Evolutionary conservation across 2,797 vertebrate genomes (phyloP).

Genomic region (Mycteria americana): DNA sequence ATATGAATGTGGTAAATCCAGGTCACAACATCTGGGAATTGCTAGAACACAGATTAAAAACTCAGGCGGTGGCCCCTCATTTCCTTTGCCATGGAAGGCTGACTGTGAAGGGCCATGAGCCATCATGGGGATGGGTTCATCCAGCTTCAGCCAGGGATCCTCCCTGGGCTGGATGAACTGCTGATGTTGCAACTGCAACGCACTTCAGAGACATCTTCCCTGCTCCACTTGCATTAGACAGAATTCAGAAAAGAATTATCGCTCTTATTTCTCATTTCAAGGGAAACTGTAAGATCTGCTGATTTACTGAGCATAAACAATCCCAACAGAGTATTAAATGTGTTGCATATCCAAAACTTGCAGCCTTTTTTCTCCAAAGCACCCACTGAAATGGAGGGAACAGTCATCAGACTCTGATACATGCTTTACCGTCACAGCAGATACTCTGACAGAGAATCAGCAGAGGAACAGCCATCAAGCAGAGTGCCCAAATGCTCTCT

Average conservation of each 20-base stretch:
- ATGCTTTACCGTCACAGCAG: background rate
- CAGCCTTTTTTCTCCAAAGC: background rate
- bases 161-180: background rate
- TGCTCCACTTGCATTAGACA: background rate
- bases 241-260: background rate
- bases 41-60: background rate
- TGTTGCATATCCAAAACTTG: background rate
- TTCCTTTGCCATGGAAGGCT: background rate
- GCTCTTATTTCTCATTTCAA: background rate
- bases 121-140: background rate
- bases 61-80: background rate
- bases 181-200: background rate
- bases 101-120: background rate
- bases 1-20: background rate
- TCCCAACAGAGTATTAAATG: background rate
- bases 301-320: background rate
- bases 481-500: background rate
- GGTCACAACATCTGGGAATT: constrained; percentile 15
- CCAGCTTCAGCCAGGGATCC: background rate
- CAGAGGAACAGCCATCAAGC: background rate
- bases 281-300: background rate
- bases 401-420: background rate
- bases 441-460: background rate
- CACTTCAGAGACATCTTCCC: background rate
- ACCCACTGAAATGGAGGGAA: background rate